phyloP scores from a whole-genome alignment of 2,797 vertebrate species.

The Champsocephalus gunnari region DNA sequence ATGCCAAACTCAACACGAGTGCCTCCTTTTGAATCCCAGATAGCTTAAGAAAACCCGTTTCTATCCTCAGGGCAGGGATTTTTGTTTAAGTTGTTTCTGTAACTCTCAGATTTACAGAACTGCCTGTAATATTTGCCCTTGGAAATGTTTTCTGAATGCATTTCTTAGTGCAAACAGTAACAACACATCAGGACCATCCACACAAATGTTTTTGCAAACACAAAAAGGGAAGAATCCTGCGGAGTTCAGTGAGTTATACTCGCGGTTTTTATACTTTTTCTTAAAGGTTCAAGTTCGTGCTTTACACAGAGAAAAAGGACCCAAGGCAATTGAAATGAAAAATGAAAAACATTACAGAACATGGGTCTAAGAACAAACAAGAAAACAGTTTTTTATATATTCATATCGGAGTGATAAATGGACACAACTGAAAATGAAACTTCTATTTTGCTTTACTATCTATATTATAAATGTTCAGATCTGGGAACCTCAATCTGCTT shows the following conservation, averaged over 20 bases:
- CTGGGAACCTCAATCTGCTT: background rate
- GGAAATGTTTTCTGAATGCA: conserved; percentile 31
- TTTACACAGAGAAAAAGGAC: background rate
- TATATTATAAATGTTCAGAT: conserved; percentile 15
- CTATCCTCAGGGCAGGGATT: conserved; percentile 34
- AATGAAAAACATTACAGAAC: background rate
- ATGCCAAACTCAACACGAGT: conserved; percentile 36
- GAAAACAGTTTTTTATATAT: background rate
- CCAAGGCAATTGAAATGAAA: conserved; percentile 11
- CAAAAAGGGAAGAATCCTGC: conserved; percentile 1
- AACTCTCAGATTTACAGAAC: conserved; percentile 31
- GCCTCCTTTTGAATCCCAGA: conserved; percentile 51
- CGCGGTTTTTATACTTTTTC: background rate
- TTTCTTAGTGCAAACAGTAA: conserved; percentile 19
- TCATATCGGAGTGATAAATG: conserved; percentile 16
- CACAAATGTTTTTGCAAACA: conserved; percentile 13
- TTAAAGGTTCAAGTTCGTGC: background rate
- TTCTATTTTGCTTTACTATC: background rate
- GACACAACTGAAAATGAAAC: background rate
- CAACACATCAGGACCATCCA: conserved; percentile 40
- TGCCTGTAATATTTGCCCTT: conserved; percentile 32
- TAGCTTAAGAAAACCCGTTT: conserved; percentile 36
- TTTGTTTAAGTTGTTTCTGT: conserved; percentile 29
- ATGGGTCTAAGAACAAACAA: conserved; percentile 3
- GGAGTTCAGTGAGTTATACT: background rate